Conservation (phyloP, 1,140 invertebrate species). For the Ceratina japonica region DNA sequence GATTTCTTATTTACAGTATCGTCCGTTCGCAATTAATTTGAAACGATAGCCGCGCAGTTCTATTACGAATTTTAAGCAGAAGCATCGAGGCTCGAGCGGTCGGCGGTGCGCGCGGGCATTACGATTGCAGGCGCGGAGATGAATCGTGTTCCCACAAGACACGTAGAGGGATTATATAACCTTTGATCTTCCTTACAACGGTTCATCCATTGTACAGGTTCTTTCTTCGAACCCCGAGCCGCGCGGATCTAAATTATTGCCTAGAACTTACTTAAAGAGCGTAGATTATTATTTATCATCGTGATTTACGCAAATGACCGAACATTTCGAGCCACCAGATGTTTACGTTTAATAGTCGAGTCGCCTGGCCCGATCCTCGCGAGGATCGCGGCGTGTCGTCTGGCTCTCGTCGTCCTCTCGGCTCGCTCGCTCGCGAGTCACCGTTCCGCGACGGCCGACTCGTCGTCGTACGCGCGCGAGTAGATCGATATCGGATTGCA, state of each 20-base stretch:
- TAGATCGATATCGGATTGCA: conserved; percentile 47
- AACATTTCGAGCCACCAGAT: conserved; percentile 66
- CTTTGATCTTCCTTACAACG: conserved; percentile 66
- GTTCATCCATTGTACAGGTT: conserved; percentile 67
- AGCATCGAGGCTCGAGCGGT: conserved; percentile 26
- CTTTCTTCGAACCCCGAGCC: conserved; percentile 55
- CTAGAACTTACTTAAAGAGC: conserved; percentile 65
- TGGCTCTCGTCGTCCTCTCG: conserved; percentile 6
- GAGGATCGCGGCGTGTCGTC: not conserved
- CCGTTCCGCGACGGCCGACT: not conserved
- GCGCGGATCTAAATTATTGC: conserved; percentile 65
- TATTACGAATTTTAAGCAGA: conserved; percentile 63
- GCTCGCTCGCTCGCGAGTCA: conserved; percentile 8
- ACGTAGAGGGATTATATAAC: conserved; percentile 66
- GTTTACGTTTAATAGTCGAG: conserved; percentile 62
- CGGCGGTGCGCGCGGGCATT: conserved; percentile 31
- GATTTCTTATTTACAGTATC: too few relatives aligned
- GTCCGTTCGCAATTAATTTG: conserved; percentile 49
- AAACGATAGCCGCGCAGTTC: conserved; percentile 49
- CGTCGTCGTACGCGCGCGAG: conserved; percentile 27
- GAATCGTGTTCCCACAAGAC: conserved; percentile 67
- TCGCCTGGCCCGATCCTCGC: conserved; percentile 20
- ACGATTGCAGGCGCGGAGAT: conserved; percentile 63
- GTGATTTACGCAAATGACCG: conserved; percentile 67
- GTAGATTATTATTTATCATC: conserved; percentile 68